These are phyloP conservation scores for Microcebus tavaratra DNA, from an alignment of 2,113 vertebrate species.

Conservation along the genomic window DNA sequence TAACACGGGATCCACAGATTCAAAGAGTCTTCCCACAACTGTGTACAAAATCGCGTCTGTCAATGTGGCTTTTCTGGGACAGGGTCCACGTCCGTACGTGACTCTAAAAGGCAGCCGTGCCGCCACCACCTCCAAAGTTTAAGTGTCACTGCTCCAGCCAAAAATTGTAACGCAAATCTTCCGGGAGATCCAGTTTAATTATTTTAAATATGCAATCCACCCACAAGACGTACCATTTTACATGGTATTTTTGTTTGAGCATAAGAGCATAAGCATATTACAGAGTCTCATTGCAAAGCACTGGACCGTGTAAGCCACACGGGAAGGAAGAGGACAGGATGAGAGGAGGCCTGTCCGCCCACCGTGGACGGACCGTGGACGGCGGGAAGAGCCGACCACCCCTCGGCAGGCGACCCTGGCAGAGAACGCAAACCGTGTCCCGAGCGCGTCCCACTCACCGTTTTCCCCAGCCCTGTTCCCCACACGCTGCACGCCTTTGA, in stretches of 20 bases:
- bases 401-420: background rate
- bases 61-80: background rate
- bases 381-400: accelerated
- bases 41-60: background rate
- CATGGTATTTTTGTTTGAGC: background rate
- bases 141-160: background rate
- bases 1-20: background rate
- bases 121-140: background rate
- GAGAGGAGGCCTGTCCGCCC: background rate
- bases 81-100: accelerated
- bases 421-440: accelerated
- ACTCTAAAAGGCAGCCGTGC: background rate
- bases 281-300: background rate
- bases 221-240: background rate
- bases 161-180: background rate
- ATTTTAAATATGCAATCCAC: background rate
- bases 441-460: too few species aligned
- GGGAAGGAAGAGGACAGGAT: background rate
- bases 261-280: background rate
- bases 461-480: background rate
- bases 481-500: too few species aligned
- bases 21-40: background rate
- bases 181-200: background rate
- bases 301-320: accelerated
- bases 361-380: background rate